Conservation (phyloP, 2,888 invertebrate species). For the Dichetophora obliterata region DNA sequence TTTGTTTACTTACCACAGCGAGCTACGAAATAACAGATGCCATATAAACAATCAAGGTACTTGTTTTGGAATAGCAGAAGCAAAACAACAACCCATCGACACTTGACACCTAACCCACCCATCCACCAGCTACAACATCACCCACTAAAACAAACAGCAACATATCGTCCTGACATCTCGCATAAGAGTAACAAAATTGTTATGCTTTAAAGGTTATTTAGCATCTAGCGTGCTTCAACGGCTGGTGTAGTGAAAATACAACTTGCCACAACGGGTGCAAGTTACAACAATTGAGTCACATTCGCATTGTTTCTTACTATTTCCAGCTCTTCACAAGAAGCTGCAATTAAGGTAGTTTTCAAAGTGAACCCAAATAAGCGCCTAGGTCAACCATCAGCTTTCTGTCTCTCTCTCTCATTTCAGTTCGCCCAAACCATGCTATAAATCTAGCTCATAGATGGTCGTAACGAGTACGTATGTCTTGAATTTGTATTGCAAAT, state of each 20-base stretch:
- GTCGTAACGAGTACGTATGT: not conserved
- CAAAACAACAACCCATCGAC: not conserved
- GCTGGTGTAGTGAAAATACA: too few species aligned
- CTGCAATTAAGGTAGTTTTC: constrained; percentile 12
- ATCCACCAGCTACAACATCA: too few species aligned
- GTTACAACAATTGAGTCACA: too few species aligned
- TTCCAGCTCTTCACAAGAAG: not conserved
- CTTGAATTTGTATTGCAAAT: constrained; percentile 34
- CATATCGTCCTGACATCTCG: too few species aligned
- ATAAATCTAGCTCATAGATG: not conserved
- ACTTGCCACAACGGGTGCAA: too few species aligned
- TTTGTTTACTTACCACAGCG: constrained; percentile 21
- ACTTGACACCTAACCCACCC: too few species aligned
- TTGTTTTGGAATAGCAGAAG: not conserved
- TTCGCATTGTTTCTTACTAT: not conserved
- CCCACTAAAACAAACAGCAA: too few species aligned
- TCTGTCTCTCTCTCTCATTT: not conserved
- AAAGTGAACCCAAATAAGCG: not conserved
- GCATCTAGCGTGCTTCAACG: too few species aligned
- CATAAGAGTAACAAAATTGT: too few species aligned
- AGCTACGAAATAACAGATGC: constrained; percentile 12
- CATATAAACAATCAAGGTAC: constrained; percentile 19
- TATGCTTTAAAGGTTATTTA: too few species aligned
- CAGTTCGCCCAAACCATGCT: not conserved
- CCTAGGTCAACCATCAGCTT: not conserved